phyloP scores from a whole-genome alignment of 2,113 vertebrate species.

The Corvus hawaiiensis region DNA sequence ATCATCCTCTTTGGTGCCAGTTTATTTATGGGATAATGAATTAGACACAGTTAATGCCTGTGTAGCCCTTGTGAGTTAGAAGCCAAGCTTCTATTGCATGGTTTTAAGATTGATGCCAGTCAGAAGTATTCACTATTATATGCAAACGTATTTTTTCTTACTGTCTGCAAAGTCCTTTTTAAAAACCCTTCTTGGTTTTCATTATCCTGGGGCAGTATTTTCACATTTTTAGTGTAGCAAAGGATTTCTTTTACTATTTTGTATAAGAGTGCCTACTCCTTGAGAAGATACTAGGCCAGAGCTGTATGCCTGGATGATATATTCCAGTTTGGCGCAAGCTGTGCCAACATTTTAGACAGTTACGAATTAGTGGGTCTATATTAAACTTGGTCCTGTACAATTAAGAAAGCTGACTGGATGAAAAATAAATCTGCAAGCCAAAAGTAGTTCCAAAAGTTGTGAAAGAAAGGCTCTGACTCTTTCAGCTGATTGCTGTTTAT shows the following conservation, averaged over 20 bases:
- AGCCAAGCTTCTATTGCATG: neutral
- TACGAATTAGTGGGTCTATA: neutral
- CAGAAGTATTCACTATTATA: neutral
- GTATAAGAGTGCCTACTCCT: neutral
- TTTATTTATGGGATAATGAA: neutral
- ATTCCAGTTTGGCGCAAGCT: neutral
- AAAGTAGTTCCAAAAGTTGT: neutral
- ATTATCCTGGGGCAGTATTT: neutral
- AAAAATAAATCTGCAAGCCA: neutral
- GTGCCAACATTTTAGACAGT: neutral
- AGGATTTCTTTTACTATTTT: neutral
- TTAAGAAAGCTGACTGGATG: neutral
- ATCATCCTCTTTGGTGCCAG: neutral
- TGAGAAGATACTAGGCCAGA: neutral
- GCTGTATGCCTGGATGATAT: neutral
- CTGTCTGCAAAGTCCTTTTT: neutral
- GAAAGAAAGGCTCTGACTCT: neutral
- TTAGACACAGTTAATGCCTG: neutral
- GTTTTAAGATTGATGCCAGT: neutral
- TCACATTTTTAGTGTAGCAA: neutral
- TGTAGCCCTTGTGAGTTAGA: neutral
- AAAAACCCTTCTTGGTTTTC: neutral
- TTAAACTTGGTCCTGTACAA: neutral
- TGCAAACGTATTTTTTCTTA: neutral
- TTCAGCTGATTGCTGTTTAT: neutral